phyloP scores from a whole-genome alignment of 2,797 vertebrate species.

The Channallabes apus region DNA sequence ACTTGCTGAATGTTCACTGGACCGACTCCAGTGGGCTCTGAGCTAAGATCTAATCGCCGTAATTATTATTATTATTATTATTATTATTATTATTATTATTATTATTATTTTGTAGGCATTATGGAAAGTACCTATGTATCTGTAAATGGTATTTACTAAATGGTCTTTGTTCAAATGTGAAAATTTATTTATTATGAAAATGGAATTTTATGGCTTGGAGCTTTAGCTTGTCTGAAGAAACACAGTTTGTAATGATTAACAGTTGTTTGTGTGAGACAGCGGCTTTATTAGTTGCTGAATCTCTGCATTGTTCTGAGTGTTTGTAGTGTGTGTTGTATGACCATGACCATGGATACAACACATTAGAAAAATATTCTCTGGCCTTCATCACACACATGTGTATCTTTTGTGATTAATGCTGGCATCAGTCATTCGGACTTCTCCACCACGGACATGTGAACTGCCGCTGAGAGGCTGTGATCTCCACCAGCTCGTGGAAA shows the following conservation, averaged over 20 bases:
- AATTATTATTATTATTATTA: not conserved
- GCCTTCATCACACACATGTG: not conserved
- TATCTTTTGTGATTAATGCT: conserved; percentile 39
- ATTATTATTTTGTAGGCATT: not conserved
- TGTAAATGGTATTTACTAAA: not conserved
- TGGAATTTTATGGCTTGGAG: not conserved
- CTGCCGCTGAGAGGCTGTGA: conserved; percentile 33
- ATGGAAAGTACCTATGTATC: not conserved
- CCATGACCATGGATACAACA: conserved; percentile 18
- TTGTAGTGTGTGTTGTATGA: conserved; percentile 11
- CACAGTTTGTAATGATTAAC: not conserved
- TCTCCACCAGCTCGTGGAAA: conserved; percentile 16
- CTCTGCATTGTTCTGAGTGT: not conserved
- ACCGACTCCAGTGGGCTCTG: too few species aligned
- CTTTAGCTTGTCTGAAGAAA: not conserved
- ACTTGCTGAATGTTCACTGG: too few species aligned
- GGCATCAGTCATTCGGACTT: conserved; percentile 33
- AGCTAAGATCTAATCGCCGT: not conserved
- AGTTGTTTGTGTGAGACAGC: not conserved
- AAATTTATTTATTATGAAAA: not conserved
- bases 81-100: too few species aligned
- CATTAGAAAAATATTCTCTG: not conserved
- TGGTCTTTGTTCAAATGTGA: not conserved
- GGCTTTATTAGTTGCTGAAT: not conserved
- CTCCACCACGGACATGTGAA: conserved; percentile 31